phyloP scores from a whole-genome alignment of 2,113 vertebrate genomes.

The Zosterops pallidus region DNA sequence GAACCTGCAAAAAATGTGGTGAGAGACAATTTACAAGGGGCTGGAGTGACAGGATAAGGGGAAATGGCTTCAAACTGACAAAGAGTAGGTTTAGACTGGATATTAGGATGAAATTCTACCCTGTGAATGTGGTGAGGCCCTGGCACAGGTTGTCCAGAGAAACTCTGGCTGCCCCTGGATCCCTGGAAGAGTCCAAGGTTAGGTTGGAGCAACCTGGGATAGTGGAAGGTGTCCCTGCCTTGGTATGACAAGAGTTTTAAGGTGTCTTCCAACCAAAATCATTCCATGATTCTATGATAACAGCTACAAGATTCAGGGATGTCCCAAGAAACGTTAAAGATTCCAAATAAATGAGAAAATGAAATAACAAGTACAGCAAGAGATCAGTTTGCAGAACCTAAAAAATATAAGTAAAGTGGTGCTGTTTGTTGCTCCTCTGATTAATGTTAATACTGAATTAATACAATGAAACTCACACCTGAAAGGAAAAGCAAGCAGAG shows the following conservation, averaged over 20 bases:
- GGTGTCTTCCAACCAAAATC: background rate
- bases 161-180: background rate
- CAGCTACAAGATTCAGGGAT: background rate
- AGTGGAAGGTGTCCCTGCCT: background rate
- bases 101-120: background rate
- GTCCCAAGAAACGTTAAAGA: background rate
- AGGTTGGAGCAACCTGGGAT: accelerated
- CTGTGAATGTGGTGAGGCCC: accelerated
- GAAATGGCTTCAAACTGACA: background rate
- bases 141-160: background rate
- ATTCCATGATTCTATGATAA: background rate
- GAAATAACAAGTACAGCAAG: background rate
- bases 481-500: background rate
- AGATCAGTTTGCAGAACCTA: background rate
- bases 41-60: background rate
- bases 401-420: too few species aligned
- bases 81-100: background rate
- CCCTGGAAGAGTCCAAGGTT: background rate
- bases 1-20: background rate
- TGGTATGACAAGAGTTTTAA: background rate
- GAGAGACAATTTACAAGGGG: background rate
- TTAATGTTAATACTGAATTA: background rate
- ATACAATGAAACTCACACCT: background rate
- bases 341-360: background rate
- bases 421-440: constrained; percentile 7